These are phyloP conservation scores for Salvelinus sp. DNA, from an alignment of 2,113 vertebrate species.

Conservation along the genomic window DNA sequence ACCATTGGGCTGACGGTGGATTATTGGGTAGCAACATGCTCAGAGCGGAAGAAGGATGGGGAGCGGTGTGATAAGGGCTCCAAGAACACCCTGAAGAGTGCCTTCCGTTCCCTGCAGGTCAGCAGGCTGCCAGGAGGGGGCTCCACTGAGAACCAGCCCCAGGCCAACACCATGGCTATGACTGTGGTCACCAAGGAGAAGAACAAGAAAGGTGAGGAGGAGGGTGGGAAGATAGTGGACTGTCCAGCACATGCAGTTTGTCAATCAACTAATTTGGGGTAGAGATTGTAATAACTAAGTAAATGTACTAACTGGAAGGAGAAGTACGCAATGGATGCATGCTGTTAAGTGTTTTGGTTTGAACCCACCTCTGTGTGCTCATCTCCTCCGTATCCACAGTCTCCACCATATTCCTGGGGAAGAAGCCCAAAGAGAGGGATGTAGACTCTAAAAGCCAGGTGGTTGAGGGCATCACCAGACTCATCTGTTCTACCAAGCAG, in stretches of 20 bases:
- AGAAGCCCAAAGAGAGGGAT: conserved; percentile 89
- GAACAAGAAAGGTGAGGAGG: conserved; percentile 86
- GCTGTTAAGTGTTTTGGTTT: too few relatives aligned
- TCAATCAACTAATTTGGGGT: too few relatives aligned
- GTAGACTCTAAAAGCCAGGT: conserved; percentile 90
- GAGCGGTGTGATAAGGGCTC: conserved; percentile 82
- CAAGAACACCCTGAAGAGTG: conserved; percentile 89
- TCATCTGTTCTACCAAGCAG: conserved; percentile 92
- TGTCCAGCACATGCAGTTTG: too few relatives aligned
- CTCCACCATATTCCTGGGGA: conserved; percentile 89
- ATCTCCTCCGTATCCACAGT: conserved; percentile 64
- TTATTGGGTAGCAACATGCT: conserved; percentile 86
- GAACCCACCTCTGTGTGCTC: too few relatives aligned
- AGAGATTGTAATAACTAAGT: too few relatives aligned
- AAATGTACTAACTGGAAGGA: too few relatives aligned
- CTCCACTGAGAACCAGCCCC: conserved; percentile 74
- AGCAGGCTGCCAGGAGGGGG: conserved; percentile 81
- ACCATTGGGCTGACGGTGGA: conserved; percentile 92
- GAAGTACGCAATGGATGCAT: too few relatives aligned
- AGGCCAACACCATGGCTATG: conserved; percentile 87
- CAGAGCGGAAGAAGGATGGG: conserved; percentile 81
- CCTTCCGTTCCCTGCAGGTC: conserved; percentile 90
- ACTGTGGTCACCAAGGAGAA: conserved; percentile 92
- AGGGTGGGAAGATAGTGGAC: too few relatives aligned
- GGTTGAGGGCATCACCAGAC: conserved; percentile 89